phyloP scores from a whole-genome alignment of 1,140 invertebrate species.

The Hirudo medicinalis region DNA sequence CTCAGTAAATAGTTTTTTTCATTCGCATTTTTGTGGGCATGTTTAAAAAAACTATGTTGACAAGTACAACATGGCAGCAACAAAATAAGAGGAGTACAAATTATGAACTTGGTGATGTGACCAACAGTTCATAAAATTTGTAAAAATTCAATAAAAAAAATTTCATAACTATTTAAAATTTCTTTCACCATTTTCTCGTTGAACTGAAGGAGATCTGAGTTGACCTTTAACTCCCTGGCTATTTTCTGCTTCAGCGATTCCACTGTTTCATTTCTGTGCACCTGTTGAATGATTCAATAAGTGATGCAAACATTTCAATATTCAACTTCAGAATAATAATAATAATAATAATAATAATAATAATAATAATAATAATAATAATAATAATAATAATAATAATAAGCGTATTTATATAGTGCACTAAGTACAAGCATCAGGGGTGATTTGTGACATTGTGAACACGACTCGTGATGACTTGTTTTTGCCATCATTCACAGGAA shows the following conservation, averaged over 20 bases:
- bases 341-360: too few relatives aligned
- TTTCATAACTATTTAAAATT: neutral
- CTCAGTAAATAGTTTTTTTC: too few relatives aligned
- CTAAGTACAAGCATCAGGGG: too few relatives aligned
- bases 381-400: too few relatives aligned
- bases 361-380: too few relatives aligned
- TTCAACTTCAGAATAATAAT: too few relatives aligned
- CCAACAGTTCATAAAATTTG: neutral
- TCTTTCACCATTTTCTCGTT: slow-evolving; percentile 38
- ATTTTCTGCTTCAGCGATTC: slow-evolving; percentile 39
- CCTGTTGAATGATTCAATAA: slow-evolving; percentile 28
- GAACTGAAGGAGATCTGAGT: slow-evolving; percentile 39
- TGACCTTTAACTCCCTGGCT: slow-evolving; percentile 33
- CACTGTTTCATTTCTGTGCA: slow-evolving; percentile 44
- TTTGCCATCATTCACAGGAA: too few relatives aligned
- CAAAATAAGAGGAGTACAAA: neutral
- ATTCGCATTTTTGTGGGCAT: too few relatives aligned
- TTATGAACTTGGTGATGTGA: neutral
- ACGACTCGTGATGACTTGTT: too few relatives aligned
- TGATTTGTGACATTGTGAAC: too few relatives aligned
- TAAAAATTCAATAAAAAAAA: neutral
- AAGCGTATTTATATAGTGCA: too few relatives aligned
- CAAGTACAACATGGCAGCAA: neutral
- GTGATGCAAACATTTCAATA: too few relatives aligned
- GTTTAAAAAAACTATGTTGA: neutral